These are phyloP conservation scores for Chloropsis hardwickii DNA, from an alignment of 2,113 vertebrate species.

Conservation along the genomic window DNA sequence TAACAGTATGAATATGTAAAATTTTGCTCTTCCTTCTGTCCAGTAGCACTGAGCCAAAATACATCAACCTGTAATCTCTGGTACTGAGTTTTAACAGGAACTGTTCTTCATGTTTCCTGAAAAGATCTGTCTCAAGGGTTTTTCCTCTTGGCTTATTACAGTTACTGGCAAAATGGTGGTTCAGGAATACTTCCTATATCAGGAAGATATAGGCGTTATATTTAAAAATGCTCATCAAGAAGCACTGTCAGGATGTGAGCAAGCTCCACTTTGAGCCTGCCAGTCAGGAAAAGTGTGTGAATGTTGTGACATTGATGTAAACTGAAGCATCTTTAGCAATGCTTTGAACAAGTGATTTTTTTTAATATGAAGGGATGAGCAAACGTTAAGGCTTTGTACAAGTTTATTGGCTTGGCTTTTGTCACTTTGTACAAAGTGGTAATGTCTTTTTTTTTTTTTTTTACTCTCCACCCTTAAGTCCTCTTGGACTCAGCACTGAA, in stretches of 20 bases:
- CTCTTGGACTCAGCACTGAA: neutral
- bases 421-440: neutral
- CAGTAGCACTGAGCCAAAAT: neutral
- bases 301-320: neutral
- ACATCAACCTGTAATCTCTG: neutral
- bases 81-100: neutral
- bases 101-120: neutral
- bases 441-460: neutral
- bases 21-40: neutral
- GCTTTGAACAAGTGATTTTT: neutral
- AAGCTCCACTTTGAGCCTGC: neutral
- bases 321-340: neutral
- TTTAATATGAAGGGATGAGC: neutral
- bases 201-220: neutral
- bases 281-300: neutral
- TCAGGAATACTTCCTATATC: neutral
- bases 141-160: neutral
- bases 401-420: neutral
- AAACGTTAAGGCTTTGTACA: neutral
- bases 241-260: neutral
- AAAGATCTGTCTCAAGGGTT: accelerated
- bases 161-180: neutral
- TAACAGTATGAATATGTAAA: neutral
- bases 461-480: neutral
- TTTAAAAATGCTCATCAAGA: neutral